Evolutionary conservation across 2,888 invertebrate species (phyloP), one percentile per base, ranked within the genome.

Genomic region (Tanytarsus gracilentus): DNA sequence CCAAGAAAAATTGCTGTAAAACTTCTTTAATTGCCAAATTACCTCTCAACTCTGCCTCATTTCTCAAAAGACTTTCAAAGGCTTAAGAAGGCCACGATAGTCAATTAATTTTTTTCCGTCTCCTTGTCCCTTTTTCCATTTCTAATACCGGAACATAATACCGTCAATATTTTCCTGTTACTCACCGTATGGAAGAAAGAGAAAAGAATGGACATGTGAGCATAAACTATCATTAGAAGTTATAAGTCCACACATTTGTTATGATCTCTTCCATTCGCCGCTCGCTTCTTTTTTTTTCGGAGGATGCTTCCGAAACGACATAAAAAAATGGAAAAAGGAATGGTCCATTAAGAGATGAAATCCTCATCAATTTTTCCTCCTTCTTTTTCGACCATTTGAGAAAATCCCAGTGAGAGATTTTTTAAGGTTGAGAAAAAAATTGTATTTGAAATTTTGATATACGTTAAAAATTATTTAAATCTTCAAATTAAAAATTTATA

Each of bases 131-230:
- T n/a, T n/a, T n/a, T n/a, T 9, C 21, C 40, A 9, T 40, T 14
- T 40, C 21, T 58, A 40, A 56, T 25, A 33, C 56, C 23, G 4
- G 8, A 8, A 21, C 18, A 11, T 56, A 58, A 58, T 58, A 58
- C 58, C 23, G 16, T 40, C 48, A 58, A 58, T 58, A 58, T 58
- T 58, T 58, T 44, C 48, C 27, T 48, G 58, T 58, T 58, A 48
- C 23, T 44, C 11, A 11, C 18, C n/a, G 21, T 44, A 21, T 26
- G 14, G 16, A 56, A 14, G 40, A 16, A 11, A 25, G n/a, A 25
- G 16, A 30, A 29, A 16, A 14, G 14, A 7, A 51, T 16, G 40
- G 40, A 40, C 55, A 55, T 55, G 39, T 39, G 30, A 26, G 26
- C 23, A 56, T 56, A 56, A 56, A 56, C 56, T 56, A 58, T 58